Base-by-base conservation (phyloP, 2,113 vertebrate genomes). In the Leptodactylus fuscus region DNA sequence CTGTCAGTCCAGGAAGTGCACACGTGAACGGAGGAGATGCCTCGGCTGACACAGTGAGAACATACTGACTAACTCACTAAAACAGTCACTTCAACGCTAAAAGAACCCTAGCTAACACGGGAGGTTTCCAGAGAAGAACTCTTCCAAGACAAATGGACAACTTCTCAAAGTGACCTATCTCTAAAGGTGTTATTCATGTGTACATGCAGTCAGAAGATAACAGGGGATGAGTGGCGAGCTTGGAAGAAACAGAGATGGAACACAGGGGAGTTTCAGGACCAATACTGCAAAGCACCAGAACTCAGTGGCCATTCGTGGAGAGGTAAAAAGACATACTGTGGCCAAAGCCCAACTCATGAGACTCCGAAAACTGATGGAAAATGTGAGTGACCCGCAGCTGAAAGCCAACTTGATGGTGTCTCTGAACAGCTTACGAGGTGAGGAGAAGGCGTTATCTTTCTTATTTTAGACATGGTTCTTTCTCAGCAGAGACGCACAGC, bases 371-470 rank as follows among this genome's bases (percentile, higher is more conserved):
- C 91, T 96, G 88, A 87, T 94, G 82, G 95, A 93, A 24, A 90
- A 91, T 20, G 93, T 97, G 1, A 58, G 27, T 0, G 93, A 96
- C 53, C 89, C 87, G 1, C 91, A 90, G 86, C 93, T 96, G n/a
- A 92, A 91, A 32, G 92, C 88, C 0, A 93, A 88, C 67, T 90
- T 96, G 0, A 91, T 92, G 71, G 88, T 94, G 46, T 93, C 93
- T 69, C 91, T 96, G 48, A 90, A 90, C 85, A 89, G 92, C 48
- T 89, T 96, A 60, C 86, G 93, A 95, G 95, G 95, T 96, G 87
- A 91, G 94, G 44, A 4, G 36, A 49, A 24, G 1, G 38, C 15
- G 0, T 81, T 11, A 46, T 65, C 9, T 55, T 8, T n/a, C 22
- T 11, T 12, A 8, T 62, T 62, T 27, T 4, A 44, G 41, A n/a